Conservation (phyloP, 2,113 vertebrate species). For the Crotalus tigris region DNA sequence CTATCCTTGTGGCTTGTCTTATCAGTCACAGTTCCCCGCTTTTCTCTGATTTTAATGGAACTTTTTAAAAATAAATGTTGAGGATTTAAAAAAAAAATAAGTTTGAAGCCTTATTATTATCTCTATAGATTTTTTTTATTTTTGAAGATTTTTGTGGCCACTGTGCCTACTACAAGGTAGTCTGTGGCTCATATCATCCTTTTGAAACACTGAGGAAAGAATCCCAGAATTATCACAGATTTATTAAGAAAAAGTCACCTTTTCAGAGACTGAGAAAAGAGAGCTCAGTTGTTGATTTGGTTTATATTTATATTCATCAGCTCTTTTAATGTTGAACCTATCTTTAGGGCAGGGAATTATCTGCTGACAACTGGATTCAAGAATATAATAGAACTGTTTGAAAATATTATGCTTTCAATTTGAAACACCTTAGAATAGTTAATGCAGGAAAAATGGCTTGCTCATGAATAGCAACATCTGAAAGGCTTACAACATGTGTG, state of each 20-base stretch:
- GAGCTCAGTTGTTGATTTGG: neutral
- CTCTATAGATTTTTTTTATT: neutral
- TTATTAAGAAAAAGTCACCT: neutral
- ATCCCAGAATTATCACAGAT: neutral
- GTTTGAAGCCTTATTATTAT: neutral
- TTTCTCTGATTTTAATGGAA: neutral
- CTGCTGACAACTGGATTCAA: slow-evolving; percentile 9
- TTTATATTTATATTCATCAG: slow-evolving; percentile 17
- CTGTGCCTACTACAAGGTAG: too few relatives aligned
- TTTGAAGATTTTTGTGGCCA: neutral
- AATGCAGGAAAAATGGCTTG: slow-evolving; percentile 6
- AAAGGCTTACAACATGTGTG: neutral
- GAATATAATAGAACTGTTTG: slow-evolving; percentile 29
- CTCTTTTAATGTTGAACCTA: neutral
- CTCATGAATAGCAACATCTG: slow-evolving; percentile 16
- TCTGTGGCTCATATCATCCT: neutral
- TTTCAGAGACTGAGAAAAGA: neutral
- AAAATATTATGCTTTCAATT: slow-evolving; percentile 10
- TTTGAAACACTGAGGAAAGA: neutral
- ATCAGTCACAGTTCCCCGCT: neutral
- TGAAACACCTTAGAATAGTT: neutral
- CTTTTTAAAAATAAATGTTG: too few relatives aligned
- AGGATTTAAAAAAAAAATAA: too few relatives aligned
- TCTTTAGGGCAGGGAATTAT: slow-evolving; percentile 25
- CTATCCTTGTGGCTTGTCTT: neutral